phyloP scores from a whole-genome alignment of 2,113 vertebrate genomes.

The Gallinago jamesoni region DNA sequence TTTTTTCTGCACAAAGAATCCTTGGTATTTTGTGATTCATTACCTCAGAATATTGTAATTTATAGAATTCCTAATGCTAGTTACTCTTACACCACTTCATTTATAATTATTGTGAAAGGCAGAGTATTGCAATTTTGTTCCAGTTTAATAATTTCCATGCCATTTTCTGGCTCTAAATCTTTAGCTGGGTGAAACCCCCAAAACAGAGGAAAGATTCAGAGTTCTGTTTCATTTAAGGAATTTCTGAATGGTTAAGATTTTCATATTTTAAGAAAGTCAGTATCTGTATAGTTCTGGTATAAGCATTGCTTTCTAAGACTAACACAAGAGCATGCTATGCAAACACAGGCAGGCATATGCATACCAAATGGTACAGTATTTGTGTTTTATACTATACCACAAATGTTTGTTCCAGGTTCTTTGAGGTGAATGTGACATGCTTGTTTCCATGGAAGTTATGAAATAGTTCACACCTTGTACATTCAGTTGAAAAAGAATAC shows the following conservation, averaged over 20 bases:
- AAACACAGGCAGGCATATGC: not conserved
- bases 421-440: not conserved
- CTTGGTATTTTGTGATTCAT: not conserved
- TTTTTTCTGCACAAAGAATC: not conserved
- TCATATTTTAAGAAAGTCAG: not conserved
- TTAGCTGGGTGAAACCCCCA: not conserved
- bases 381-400: not conserved
- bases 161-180: constrained; percentile 6
- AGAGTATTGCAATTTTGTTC: constrained; percentile 1
- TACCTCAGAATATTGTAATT: not conserved
- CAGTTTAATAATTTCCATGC: not conserved
- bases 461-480: not conserved
- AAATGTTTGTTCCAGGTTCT: not conserved
- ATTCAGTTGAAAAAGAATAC: not conserved
- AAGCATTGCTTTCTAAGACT: not conserved
- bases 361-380: not conserved
- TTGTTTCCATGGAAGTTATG: not conserved
- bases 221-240: constrained; percentile 40
- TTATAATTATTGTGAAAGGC: not conserved
- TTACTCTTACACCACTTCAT: not conserved
- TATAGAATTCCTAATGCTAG: not conserved
- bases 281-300: not conserved
- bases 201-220: not conserved
- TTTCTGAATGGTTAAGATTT: constrained; percentile 5
- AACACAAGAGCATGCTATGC: not conserved